These are phyloP conservation scores for Monarcha castaneiventris DNA, from an alignment of 2,113 vertebrate genomes.

Conservation along the genomic window DNA sequence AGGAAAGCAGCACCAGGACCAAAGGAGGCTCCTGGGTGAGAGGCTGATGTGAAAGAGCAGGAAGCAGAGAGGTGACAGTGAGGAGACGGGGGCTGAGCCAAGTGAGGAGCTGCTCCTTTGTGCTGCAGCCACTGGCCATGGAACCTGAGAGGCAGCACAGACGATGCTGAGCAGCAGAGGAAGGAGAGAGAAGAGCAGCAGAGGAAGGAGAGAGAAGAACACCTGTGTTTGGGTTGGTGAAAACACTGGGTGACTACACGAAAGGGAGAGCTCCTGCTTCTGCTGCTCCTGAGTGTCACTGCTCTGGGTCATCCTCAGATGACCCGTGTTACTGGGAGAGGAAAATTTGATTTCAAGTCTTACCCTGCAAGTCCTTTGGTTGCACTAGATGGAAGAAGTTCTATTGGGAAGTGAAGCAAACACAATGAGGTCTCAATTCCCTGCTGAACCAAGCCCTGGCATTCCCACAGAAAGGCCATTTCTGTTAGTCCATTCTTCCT, in stretches of 20 bases:
- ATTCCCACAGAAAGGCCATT: neutral
- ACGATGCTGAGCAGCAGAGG: neutral
- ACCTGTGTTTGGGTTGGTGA: neutral
- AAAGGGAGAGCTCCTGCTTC: neutral
- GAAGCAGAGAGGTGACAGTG: neutral
- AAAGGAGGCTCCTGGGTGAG: neutral
- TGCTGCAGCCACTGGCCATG: neutral
- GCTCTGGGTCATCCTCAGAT: neutral
- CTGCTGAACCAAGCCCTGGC: neutral
- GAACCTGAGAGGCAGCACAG: neutral
- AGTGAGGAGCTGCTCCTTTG: neutral
- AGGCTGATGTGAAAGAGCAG: neutral
- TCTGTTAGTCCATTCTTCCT: neutral
- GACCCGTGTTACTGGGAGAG: neutral
- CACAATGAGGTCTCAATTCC: neutral
- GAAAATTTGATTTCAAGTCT: neutral
- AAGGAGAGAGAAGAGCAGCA: neutral
- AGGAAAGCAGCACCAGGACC: neutral
- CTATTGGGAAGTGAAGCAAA: neutral
- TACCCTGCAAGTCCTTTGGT: neutral
- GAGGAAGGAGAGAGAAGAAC: neutral
- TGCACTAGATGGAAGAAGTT: neutral
- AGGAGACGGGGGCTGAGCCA: neutral
- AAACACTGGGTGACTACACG: neutral
- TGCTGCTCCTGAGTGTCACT: neutral